These are phyloP conservation scores for Stichopus horrens DNA, from an alignment of 53 echinoderm and acorn worm genomes.

Conservation along the genomic window DNA sequence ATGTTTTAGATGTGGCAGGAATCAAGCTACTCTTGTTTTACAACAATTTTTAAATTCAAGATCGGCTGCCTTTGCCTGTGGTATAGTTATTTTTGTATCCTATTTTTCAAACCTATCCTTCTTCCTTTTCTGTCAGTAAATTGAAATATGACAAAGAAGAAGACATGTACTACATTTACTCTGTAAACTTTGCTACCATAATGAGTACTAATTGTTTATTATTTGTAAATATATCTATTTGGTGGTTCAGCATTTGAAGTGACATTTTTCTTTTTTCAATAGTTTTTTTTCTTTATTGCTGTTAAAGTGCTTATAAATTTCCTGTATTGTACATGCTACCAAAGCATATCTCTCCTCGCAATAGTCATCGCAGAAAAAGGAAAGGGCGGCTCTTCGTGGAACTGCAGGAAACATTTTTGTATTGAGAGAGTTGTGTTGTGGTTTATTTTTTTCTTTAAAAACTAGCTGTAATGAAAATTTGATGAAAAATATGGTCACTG, in stretches of 20 bases:
- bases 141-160: background rate
- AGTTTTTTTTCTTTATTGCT: background rate
- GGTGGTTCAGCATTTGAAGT: background rate
- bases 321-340: background rate
- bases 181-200: constrained; percentile 18
- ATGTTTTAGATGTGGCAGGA: too few relatives aligned
- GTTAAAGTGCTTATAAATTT: background rate
- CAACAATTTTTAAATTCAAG: background rate
- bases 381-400: background rate
- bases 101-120: constrained; percentile 10
- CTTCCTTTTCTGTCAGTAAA: background rate
- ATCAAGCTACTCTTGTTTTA: too few relatives aligned
- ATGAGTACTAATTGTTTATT: background rate
- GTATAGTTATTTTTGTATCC: constrained; percentile 25
- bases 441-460: too few relatives aligned
- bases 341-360: background rate
- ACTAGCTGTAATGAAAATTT: too few relatives aligned
- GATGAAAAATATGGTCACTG: too few relatives aligned
- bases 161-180: background rate
- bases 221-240: background rate
- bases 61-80: background rate
- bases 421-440: background rate
- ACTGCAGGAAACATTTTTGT: background rate
- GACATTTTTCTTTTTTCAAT: background rate
- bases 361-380: background rate